phyloP scores from a whole-genome alignment of 2,888 invertebrate genomes.

The Aleiodes leptofemur region DNA sequence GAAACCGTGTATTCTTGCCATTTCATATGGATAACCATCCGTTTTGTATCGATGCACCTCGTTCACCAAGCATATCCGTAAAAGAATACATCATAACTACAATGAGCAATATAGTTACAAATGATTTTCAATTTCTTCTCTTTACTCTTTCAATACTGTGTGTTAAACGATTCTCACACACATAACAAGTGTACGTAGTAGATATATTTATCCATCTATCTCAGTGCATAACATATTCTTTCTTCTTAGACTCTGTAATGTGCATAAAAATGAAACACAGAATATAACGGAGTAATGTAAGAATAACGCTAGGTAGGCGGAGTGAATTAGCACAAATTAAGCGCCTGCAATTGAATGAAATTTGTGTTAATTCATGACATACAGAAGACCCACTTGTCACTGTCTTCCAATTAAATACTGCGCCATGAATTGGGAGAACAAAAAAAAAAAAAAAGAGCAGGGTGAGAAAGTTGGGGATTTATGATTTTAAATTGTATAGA shows the following conservation, averaged over 20 bases:
- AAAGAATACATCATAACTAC: constrained; percentile 15
- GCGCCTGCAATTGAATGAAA: constrained; percentile 64
- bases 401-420: constrained; percentile 7
- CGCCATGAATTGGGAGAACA: neutral
- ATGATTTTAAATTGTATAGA: too few species aligned
- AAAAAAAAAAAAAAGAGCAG: neutral
- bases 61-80: constrained; percentile 34
- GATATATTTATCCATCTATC: neutral
- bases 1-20: constrained; percentile 37
- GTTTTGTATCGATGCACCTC: constrained; percentile 33
- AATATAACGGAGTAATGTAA: constrained; percentile 43
- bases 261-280: constrained; percentile 7
- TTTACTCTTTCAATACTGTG: neutral
- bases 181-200: too few species aligned
- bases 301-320: constrained; percentile 61
- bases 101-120: constrained; percentile 22
- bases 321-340: constrained; percentile 68
- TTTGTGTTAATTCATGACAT: constrained; percentile 50
- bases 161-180: too few species aligned
- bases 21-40: constrained; percentile 35
- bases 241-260: constrained; percentile 3
- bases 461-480: too few species aligned
- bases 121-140: constrained; percentile 15
- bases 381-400: constrained; percentile 27
- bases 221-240: constrained; percentile 1